Percentiles rank a stretch among this genome's conserved stretches.
Evolutionary conservation across 2,888 invertebrate genomes (phyloP).

Genomic region (Thera britannica): DNA sequence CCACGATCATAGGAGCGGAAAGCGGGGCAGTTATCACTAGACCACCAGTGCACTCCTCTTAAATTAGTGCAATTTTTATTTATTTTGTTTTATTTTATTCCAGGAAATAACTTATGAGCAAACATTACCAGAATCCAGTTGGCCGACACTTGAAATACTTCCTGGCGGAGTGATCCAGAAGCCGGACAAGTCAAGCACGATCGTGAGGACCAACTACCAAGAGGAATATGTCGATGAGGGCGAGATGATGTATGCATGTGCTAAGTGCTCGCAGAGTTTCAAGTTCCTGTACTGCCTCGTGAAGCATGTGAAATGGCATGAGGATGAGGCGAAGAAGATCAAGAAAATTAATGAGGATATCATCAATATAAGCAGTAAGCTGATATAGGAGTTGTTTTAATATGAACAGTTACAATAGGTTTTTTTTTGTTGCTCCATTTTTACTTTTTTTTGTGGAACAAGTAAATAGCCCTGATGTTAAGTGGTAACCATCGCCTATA

Average conservation of each 20-base stretch:
- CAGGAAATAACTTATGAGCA: constrained; percentile 41
- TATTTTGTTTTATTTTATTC: constrained; percentile 9
- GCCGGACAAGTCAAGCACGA: constrained; percentile 52
- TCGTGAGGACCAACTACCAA: constrained; percentile 22
- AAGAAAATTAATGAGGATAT: constrained; percentile 28
- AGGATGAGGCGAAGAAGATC: constrained; percentile 61
- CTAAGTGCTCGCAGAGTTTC: constrained; percentile 71
- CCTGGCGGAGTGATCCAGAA: constrained; percentile 76
- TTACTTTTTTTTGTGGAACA: no score
- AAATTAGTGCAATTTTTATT: no score
- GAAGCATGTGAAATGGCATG: constrained; percentile 73
- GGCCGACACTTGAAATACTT: constrained; percentile 76
- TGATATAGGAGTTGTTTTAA: background rate
- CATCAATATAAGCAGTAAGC: constrained; percentile 4
- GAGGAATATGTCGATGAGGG: constrained; percentile 32
- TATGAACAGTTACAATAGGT: no score
- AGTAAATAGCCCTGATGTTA: no score
- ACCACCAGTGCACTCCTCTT: no score
- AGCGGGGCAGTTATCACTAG: no score
- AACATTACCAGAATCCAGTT: constrained; percentile 56
- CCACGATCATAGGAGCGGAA: no score
- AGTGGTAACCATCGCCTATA: no score
- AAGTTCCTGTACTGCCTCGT: constrained; percentile 67
- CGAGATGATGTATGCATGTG: constrained; percentile 74
- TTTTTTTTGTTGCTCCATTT: no score